Conservation (phyloP, 2,113 vertebrate genomes). For the Edolisoma coerulescens region DNA sequence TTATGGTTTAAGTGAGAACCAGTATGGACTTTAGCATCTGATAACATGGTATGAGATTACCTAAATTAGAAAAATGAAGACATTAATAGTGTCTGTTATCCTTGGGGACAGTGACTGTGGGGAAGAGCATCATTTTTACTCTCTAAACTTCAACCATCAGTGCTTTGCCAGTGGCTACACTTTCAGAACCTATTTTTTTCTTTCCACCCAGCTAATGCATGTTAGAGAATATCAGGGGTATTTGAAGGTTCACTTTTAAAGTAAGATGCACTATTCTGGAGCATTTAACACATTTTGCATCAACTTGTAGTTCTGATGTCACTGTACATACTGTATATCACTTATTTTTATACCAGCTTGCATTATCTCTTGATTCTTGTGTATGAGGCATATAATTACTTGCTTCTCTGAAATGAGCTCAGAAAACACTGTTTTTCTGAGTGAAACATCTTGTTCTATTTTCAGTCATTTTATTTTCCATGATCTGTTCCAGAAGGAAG, state of each 20-base stretch:
- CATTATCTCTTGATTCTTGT: not conserved
- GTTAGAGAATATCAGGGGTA: not conserved
- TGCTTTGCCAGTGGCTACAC: not conserved
- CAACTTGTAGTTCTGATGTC: not conserved
- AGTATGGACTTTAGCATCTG: not conserved
- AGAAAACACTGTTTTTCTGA: not conserved
- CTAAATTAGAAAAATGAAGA: not conserved
- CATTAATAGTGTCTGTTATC: not conserved
- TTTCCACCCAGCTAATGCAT: not conserved
- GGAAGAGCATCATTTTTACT: not conserved
- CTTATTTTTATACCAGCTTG: not conserved
- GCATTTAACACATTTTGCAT: not conserved
- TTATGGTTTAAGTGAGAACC: not conserved
- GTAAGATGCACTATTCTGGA: not conserved
- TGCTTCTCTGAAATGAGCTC: not conserved
- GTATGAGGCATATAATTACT: not conserved
- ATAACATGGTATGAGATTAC: not conserved
- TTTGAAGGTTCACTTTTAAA: not conserved
- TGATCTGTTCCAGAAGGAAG: not conserved
- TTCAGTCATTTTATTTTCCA: not conserved
- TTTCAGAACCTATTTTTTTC: not conserved
- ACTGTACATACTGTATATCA: not conserved
- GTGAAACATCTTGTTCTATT: not conserved
- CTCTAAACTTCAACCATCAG: not conserved
- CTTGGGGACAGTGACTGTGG: not conserved